Percentiles rank a stretch among this genome's conserved stretches.
Conservation (phyloP, 2,888 invertebrate species). For the Linhomoeus sp. region DNA sequence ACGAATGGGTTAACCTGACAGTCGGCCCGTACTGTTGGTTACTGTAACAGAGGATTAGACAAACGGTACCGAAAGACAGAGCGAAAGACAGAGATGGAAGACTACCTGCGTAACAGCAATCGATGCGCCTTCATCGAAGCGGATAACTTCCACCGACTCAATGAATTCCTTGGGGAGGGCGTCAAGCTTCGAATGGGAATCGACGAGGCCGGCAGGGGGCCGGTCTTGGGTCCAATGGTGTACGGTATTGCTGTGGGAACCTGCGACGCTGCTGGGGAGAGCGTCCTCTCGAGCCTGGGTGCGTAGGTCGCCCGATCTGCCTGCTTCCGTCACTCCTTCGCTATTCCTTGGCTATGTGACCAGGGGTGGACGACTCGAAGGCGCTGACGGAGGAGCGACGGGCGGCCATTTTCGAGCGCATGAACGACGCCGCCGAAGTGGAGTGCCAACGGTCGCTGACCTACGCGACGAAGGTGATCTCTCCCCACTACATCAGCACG, state of each 20-base stretch:
- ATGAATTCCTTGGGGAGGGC: not conserved
- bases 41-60: too few relatives aligned
- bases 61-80: too few relatives aligned
- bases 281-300: too few relatives aligned
- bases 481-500: constrained; percentile 67
- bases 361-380: constrained; percentile 53
- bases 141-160: not conserved
- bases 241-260: constrained; percentile 22
- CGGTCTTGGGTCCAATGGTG: constrained; percentile 54
- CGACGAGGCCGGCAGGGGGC: constrained; percentile 84
- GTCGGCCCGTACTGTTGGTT: too few relatives aligned
- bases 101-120: too few relatives aligned
- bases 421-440: constrained; percentile 42
- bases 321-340: too few relatives aligned
- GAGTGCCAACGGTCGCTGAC: constrained; percentile 45
- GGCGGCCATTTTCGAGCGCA: constrained; percentile 58
- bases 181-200: constrained; percentile 60
- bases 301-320: too few relatives aligned
- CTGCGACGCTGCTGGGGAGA: constrained; percentile 4
- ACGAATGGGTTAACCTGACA: too few relatives aligned
- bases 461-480: constrained; percentile 73
- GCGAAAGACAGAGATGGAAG: too few relatives aligned
- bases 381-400: constrained; percentile 70
- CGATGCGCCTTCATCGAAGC: too few relatives aligned
- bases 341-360: too few relatives aligned